These are phyloP conservation scores for Samia ricini DNA, from an alignment of 1,140 invertebrate species.

Conservation along the genomic window DNA sequence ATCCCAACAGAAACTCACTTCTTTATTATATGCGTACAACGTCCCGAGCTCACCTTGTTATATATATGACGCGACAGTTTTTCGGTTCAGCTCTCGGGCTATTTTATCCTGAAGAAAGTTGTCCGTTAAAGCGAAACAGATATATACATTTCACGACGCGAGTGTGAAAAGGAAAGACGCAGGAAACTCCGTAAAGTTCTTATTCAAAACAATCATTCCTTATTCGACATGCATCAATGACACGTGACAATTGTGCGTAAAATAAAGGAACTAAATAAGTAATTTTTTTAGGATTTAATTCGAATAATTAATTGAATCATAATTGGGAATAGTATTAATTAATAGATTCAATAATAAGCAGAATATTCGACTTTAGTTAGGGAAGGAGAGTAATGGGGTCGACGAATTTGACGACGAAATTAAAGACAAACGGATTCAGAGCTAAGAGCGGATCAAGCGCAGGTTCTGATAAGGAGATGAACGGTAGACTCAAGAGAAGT, in stretches of 20 bases:
- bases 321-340: background rate
- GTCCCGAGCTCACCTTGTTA: too few relatives aligned
- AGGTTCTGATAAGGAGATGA: constrained; percentile 66
- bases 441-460: constrained; percentile 61
- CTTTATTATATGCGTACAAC: too few relatives aligned
- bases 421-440: constrained; percentile 49
- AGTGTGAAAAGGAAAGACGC: constrained; percentile 49
- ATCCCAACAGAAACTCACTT: too few relatives aligned
- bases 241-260: constrained; percentile 10
- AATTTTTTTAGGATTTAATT: background rate
- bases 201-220: constrained; percentile 48
- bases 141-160: constrained; percentile 33
- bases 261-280: background rate
- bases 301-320: background rate
- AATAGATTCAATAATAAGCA: background rate
- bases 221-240: constrained; percentile 25
- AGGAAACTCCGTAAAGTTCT: constrained; percentile 48
- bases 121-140: constrained; percentile 42
- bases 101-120: background rate
- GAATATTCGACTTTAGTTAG: background rate
- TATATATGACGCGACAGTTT: too few relatives aligned
- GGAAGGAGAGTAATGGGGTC: constrained; percentile 52
- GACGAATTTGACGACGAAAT: constrained; percentile 61
- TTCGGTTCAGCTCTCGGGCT: background rate
- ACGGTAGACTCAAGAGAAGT: constrained; percentile 53